Evolutionary conservation across 2,113 vertebrate genomes (phyloP), one percentile per base, ranked within the genome.

Genomic region (Dermatemys mawii): DNA sequence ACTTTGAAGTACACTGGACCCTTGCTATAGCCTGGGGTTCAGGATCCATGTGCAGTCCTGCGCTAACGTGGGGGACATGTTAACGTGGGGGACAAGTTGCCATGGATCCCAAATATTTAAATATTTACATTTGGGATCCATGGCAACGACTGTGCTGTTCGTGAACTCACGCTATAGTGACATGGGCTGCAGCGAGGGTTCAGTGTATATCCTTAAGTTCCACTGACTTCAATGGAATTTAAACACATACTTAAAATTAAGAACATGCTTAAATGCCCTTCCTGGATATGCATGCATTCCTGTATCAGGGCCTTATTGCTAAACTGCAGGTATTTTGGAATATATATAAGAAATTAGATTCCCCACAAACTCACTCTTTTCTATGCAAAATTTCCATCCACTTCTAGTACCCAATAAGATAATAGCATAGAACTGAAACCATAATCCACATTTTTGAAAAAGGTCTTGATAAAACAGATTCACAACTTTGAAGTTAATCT

Each of bases 1-100:
- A 76, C 48, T 90, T 82, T 67, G 49, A 82, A 60, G 35, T 57
- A n/a, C n/a, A n/a, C n/a, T n/a, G n/a, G n/a, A n/a, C n/a, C n/a
- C n/a, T n/a, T n/a, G n/a, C n/a, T n/a, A n/a, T n/a, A n/a, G n/a
- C n/a, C n/a, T n/a, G n/a, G n/a, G n/a, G n/a, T n/a, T n/a, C n/a
- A n/a, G n/a, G n/a, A n/a, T n/a, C n/a, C n/a, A n/a, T n/a, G n/a
- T n/a, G n/a, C n/a, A n/a, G n/a, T n/a, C n/a, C n/a, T n/a, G n/a
- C n/a, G n/a, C n/a, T n/a, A n/a, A n/a, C n/a, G n/a, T n/a, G n/a
- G n/a, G n/a, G n/a, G n/a, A n/a, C n/a, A n/a, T n/a, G n/a, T n/a
- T n/a, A n/a, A n/a, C n/a, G n/a, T n/a, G n/a, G n/a, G n/a, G n/a
- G n/a, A n/a, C n/a, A n/a, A n/a, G n/a, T n/a, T n/a, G n/a, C n/a